phyloP scores from a whole-genome alignment of 2,888 invertebrate genomes.

The Dilophus febrilis region DNA sequence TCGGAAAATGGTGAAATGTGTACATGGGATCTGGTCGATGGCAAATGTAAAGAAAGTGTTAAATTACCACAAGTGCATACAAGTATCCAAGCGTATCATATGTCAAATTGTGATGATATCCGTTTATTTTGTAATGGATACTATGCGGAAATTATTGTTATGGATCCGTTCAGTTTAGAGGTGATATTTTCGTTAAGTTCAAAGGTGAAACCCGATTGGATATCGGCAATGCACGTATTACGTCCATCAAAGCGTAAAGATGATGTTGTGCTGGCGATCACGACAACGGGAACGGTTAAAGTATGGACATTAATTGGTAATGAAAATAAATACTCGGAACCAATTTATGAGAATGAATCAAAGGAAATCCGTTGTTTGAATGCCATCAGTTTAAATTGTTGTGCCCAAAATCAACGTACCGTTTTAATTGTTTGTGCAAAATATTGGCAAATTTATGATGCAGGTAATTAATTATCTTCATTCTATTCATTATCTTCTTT shows the following conservation, averaged over 20 bases:
- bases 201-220: constrained; percentile 96
- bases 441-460: constrained; percentile 84
- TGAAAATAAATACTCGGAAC: constrained; percentile 72
- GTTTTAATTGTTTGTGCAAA: constrained; percentile 93
- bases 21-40: constrained; percentile 94
- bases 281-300: constrained; percentile 91
- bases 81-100: constrained; percentile 73
- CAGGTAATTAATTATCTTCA: constrained; percentile 35
- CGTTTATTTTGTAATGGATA: constrained; percentile 93
- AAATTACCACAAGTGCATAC: constrained; percentile 82
- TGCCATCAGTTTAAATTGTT: constrained; percentile 84
- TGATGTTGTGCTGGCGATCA: constrained; percentile 87
- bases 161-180: constrained; percentile 92
- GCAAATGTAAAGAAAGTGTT: constrained; percentile 84
- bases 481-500: background rate
- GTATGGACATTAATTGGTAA: constrained; percentile 88
- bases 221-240: constrained; percentile 77
- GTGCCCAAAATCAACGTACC: constrained; percentile 88
- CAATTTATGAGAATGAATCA: constrained; percentile 91
- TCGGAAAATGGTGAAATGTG: constrained; percentile 97
- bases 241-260: constrained; percentile 67
- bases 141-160: constrained; percentile 91
- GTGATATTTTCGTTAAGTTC: constrained; percentile 82
- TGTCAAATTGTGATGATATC: constrained; percentile 66
- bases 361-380: constrained; percentile 91